These are phyloP conservation scores for Erannis defoliaria DNA, from an alignment of 2,888 invertebrate genomes.

Conservation along the genomic window DNA sequence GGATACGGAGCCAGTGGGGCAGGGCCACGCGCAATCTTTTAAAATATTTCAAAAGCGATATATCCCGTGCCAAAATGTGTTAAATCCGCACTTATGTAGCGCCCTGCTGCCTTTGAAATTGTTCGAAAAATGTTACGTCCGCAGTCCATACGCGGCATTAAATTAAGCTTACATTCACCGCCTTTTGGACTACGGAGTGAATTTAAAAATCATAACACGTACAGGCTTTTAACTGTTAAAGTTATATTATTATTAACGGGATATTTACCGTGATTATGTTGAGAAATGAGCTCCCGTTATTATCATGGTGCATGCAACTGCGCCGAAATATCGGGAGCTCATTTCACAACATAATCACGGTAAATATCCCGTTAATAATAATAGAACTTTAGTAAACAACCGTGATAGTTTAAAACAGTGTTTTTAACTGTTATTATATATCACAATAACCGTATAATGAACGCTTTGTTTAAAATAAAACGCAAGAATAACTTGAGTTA, in stretches of 20 bases:
- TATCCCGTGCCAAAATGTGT: slow-evolving; percentile 72
- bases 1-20: slow-evolving; percentile 60
- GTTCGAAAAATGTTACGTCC: slow-evolving; percentile 62
- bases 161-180: slow-evolving; percentile 63
- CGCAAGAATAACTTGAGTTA: slow-evolving; percentile 33
- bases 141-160: slow-evolving; percentile 63
- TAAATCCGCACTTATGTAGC: slow-evolving; percentile 69
- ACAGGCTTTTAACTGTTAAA: slow-evolving; percentile 48
- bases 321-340: no score
- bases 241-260: no score
- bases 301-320: no score
- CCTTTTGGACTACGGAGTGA: slow-evolving; percentile 46
- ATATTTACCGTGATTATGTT: no score
- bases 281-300: no score
- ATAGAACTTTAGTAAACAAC: no score
- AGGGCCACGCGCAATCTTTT: slow-evolving; percentile 65
- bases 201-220: slow-evolving; percentile 55
- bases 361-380: no score
- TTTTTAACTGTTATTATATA: slow-evolving; percentile 49
- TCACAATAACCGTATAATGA: slow-evolving; percentile 42
- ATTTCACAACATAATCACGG: no score
- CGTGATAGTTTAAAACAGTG: no score
- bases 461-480: slow-evolving; percentile 28
- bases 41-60: slow-evolving; percentile 70
- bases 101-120: slow-evolving; percentile 60